Evolutionary conservation across 2,797 vertebrate species (phyloP).

Genomic region (Perdix hodgsoniae): DNA sequence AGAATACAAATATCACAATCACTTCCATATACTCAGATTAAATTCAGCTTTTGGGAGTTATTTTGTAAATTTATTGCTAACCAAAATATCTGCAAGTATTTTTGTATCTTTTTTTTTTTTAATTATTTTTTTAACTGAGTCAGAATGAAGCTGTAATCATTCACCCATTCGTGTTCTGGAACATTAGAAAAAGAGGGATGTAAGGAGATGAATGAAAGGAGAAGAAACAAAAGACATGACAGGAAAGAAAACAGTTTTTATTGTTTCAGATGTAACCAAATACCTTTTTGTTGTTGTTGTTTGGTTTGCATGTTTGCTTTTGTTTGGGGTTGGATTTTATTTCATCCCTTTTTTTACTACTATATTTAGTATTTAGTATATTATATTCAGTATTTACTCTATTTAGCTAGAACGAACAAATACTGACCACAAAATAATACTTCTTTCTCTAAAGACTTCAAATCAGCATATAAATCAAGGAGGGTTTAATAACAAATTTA

Average conservation of each 20-base stretch:
- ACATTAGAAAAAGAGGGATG: not conserved
- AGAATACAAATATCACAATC: not conserved
- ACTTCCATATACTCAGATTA: not conserved
- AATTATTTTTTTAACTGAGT: not conserved
- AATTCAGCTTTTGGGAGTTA: not conserved
- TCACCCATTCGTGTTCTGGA: not conserved
- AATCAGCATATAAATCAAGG: not conserved
- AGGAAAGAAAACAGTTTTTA: not conserved
- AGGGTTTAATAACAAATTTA: not conserved
- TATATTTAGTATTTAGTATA: not conserved
- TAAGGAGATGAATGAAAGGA: not conserved
- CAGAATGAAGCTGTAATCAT: rapidly evolving
- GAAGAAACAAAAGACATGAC: not conserved
- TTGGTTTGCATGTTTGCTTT: not conserved
- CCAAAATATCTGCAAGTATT: not conserved
- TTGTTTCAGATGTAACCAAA: not conserved
- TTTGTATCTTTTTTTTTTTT: not conserved
- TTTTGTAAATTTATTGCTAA: not conserved
- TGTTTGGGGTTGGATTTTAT: not conserved
- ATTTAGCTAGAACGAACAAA: not conserved
- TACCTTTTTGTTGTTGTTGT: not conserved
- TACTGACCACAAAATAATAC: not conserved
- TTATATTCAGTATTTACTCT: no score
- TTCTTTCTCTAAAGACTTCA: not conserved
- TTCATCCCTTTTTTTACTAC: no score